phyloP scores from a whole-genome alignment of 2,797 vertebrate species.

The Sebastes nivosus region DNA sequence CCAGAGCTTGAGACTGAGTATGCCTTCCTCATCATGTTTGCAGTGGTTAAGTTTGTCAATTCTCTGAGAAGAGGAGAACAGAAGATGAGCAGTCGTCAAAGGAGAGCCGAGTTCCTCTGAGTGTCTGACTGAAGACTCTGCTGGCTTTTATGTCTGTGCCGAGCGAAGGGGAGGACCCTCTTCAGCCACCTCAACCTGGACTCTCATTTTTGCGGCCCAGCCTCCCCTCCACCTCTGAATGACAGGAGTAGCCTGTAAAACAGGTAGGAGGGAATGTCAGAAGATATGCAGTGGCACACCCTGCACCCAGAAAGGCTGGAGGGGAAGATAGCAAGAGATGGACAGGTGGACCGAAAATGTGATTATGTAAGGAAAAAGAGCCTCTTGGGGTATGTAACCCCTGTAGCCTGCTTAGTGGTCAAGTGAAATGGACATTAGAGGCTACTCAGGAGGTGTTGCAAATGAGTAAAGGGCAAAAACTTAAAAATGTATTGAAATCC shows the following conservation, averaged over 20 bases:
- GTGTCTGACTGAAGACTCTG: slow-evolving; percentile 50
- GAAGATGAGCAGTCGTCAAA: slow-evolving; percentile 71
- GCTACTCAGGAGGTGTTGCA: background rate
- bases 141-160: slow-evolving; percentile 64
- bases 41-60: background rate
- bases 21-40: slow-evolving; percentile 35
- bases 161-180: slow-evolving; percentile 46
- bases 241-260: slow-evolving; percentile 75
- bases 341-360: background rate
- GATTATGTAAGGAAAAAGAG: background rate
- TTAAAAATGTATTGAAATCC: background rate
- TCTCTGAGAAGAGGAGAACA: slow-evolving; percentile 47
- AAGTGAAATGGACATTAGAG: background rate
- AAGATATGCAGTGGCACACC: slow-evolving; percentile 79
- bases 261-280: slow-evolving; percentile 71
- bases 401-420: background rate
- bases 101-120: slow-evolving; percentile 84
- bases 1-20: background rate
- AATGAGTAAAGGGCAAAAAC: background rate
- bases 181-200: slow-evolving; percentile 48
- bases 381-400: background rate
- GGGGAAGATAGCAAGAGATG: background rate
- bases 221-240: slow-evolving; percentile 32
- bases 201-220: slow-evolving; percentile 60
- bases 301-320: slow-evolving; percentile 45